A percentile compares a stretch with the other conserved stretches of the same genome.
Evolutionary conservation across 2,888 invertebrate species (phyloP).

Genomic region (Xylophagus ater): DNA sequence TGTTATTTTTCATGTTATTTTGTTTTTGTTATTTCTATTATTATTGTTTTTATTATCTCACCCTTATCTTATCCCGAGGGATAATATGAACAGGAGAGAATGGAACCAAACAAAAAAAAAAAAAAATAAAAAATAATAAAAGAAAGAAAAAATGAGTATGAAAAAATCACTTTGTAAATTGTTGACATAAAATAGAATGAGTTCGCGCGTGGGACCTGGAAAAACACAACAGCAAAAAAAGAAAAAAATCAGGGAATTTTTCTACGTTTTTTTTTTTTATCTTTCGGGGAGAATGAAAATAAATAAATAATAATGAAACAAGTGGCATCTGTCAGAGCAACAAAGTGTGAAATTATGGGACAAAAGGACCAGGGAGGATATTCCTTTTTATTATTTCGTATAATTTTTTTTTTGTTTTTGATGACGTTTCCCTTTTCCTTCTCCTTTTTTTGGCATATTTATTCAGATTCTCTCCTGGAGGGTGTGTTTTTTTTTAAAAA

Average conservation of each 20-base stretch:
- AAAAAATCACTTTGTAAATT: constrained; percentile 19
- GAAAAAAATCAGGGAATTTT: too few species aligned
- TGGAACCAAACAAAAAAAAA: background rate
- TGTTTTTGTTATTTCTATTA: constrained; percentile 8
- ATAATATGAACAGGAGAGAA: background rate
- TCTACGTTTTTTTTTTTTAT: too few species aligned
- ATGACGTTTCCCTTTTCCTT: too few species aligned
- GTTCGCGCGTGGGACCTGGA: constrained; percentile 5
- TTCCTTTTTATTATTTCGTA: background rate
- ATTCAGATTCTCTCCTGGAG: too few species aligned
- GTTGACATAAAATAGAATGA: constrained; percentile 17
- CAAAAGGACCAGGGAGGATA: constrained; percentile 3
- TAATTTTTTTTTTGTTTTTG: background rate
- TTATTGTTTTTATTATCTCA: constrained; percentile 8
- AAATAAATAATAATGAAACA: constrained; percentile 8
- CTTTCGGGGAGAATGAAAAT: background rate
- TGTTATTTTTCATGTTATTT: constrained; percentile 13
- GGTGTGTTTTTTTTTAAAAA: too few species aligned
- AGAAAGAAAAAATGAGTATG: constrained; percentile 1
- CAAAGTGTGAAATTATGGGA: constrained; percentile 16
- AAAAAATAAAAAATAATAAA: background rate
- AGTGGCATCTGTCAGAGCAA: constrained; percentile 15
- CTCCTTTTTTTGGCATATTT: too few species aligned
- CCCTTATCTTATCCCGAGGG: background rate
- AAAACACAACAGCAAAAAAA: constrained; percentile 10